Evolutionary conservation across 2,113 vertebrate genomes (phyloP).

Genomic region (Anser cygnoides): DNA sequence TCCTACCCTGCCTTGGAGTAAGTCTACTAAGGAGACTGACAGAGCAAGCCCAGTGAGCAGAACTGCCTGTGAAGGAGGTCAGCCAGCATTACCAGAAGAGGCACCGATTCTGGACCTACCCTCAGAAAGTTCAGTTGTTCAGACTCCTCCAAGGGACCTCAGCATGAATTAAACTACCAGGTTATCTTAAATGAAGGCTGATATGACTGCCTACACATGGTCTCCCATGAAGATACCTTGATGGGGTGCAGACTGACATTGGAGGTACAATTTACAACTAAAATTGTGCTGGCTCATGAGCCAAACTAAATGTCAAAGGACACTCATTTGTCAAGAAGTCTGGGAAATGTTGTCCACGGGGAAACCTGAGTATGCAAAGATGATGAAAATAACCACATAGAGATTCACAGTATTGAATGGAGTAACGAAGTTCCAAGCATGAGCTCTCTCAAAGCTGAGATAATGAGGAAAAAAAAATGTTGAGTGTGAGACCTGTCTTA

Average conservation of each 20-base stretch:
- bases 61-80: not conserved
- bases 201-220: not conserved
- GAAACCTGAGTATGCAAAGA: not conserved
- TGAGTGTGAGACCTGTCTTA: conserved; percentile 13
- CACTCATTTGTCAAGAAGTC: not conserved
- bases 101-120: not conserved
- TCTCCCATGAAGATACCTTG: not conserved
- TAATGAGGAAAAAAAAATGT: conserved; percentile 23
- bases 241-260: not conserved
- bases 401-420: not conserved
- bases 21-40: not conserved
- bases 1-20: not conserved
- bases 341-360: not conserved
- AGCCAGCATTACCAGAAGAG: not conserved
- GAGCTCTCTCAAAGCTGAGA: conserved; percentile 12
- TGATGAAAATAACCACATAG: not conserved
- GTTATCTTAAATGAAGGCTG: not conserved
- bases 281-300: not conserved
- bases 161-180: not conserved
- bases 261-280: not conserved
- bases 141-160: not conserved
- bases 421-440: conserved; percentile 18
- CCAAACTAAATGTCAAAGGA: conserved; percentile 16
- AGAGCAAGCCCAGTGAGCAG: not conserved
- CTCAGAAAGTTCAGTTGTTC: not conserved